These are phyloP conservation scores for Microctenopoma lineatum DNA, from an alignment of 2,797 vertebrate species.

Conservation along the genomic window DNA sequence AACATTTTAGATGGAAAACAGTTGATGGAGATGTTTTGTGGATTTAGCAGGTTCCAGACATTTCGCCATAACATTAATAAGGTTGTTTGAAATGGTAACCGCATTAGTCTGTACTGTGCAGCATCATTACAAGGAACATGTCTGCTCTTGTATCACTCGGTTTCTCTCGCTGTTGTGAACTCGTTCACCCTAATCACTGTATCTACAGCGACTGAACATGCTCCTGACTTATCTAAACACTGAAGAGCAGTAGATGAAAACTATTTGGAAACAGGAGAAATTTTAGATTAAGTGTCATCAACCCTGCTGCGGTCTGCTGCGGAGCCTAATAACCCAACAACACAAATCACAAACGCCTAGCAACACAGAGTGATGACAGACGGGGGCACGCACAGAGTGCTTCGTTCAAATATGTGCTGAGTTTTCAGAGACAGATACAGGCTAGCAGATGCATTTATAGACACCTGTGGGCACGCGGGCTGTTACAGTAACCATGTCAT, in stretches of 20 bases:
- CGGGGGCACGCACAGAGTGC: constrained; percentile 22
- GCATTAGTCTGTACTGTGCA: constrained; percentile 3
- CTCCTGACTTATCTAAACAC: constrained; percentile 7
- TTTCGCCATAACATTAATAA: background rate
- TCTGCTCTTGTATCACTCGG: constrained; percentile 32
- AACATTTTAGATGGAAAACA: background rate
- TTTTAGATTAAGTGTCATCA: background rate
- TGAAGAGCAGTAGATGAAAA: background rate
- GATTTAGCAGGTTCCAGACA: background rate
- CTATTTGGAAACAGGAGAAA: background rate
- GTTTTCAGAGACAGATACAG: constrained; percentile 57
- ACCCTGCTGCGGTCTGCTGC: background rate
- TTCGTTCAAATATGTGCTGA: constrained; percentile 45
- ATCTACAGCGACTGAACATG: constrained; percentile 24
- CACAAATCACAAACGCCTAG: constrained; percentile 14
- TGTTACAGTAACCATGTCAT: background rate
- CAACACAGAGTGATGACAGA: constrained; percentile 27
- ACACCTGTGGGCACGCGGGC: constrained; percentile 17
- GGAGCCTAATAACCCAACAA: constrained; percentile 28
- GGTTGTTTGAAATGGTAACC: constrained; percentile 12
- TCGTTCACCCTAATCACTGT: constrained; percentile 14
- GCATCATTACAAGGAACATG: constrained; percentile 22
- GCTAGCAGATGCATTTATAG: constrained; percentile 39
- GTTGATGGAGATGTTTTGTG: background rate
- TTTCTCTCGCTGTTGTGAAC: constrained; percentile 4